Base-by-base conservation (phyloP, 2,113 vertebrate genomes). In the Litocranius walleri region DNA sequence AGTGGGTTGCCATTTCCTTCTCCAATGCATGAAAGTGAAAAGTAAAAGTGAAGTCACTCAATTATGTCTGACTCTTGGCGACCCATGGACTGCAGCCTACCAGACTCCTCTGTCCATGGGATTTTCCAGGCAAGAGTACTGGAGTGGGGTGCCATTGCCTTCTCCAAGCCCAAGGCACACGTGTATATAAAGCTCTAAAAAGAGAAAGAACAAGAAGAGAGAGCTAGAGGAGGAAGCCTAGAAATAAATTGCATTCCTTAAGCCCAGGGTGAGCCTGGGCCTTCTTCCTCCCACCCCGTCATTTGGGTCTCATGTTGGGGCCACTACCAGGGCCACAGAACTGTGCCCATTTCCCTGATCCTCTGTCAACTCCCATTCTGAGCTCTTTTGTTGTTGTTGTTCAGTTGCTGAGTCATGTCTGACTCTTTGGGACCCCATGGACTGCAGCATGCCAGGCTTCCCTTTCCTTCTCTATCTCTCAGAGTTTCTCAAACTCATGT, bases 21-120 rank as follows among this genome's bases (percentile, higher is more conserved):
- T 56, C 54, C 54, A 56, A 21, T 21, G 19, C 54, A 56, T 56
- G 19, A 56, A 56, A 21, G 54, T 8, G 19, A 56, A 56, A 56
- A 21, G 54, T 56, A 7, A 56, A 56, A 21, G 54, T 21, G 54
- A 56, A 56, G 54, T 56, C 17, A 7, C 54, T 21, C 54, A 56
- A 19, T 56, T 0, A 0, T 56, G 54, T 8, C 54, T 0, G 1
- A 56, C 54, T 56, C 54, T 56, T 56, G 19, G 54, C 0, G 19
- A 56, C 54, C 19, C 54, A 56, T 56, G 54, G 19, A 56, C 19
- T 56, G 7, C 54, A 56, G 54, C 54, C 7, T 7, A 56, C 54
- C 19, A 56, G 54, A 7, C 19, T 23, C 19, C 19, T 56, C 54
- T 3, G 1, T 21, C 54, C 54, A 56, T 56, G 54, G 7, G 54